These are phyloP conservation scores for Ypsolopha scabrella DNA, from an alignment of 2,888 invertebrate species.

Conservation along the genomic window DNA sequence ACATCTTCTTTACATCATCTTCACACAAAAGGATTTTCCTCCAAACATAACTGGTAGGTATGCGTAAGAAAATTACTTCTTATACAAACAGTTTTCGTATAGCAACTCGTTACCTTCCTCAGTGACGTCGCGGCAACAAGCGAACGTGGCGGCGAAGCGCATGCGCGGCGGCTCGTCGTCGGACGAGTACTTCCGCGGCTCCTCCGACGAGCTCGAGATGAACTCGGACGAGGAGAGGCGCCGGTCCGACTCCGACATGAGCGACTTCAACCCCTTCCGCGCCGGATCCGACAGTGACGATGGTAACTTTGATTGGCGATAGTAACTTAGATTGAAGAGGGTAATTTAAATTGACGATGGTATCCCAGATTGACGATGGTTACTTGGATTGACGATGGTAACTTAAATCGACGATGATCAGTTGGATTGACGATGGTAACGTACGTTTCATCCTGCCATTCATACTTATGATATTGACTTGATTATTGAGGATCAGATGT, in stretches of 20 bases:
- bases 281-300: constrained; percentile 85
- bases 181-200: constrained; percentile 74
- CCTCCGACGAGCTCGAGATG: constrained; percentile 70
- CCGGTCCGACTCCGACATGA: constrained; percentile 53
- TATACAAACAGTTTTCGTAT: neutral
- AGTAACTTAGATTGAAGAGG: too few relatives aligned
- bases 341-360: too few relatives aligned
- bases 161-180: constrained; percentile 74
- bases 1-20: too few relatives aligned
- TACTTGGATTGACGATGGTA: too few relatives aligned
- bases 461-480: too few relatives aligned
- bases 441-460: too few relatives aligned
- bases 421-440: too few relatives aligned
- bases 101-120: constrained; percentile 5
- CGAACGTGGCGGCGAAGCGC: constrained; percentile 54
- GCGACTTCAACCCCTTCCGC: constrained; percentile 91
- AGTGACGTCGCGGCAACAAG: constrained; percentile 55
- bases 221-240: constrained; percentile 11
- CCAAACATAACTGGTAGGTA: too few relatives aligned
- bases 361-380: too few relatives aligned
- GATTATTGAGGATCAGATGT: too few relatives aligned
- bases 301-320: constrained; percentile 40
- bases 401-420: too few relatives aligned
- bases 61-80: constrained; percentile 2
- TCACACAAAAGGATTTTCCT: too few relatives aligned